These are phyloP conservation scores for Emys orbicularis DNA, from an alignment of 2,797 vertebrate genomes.

Conservation along the genomic window DNA sequence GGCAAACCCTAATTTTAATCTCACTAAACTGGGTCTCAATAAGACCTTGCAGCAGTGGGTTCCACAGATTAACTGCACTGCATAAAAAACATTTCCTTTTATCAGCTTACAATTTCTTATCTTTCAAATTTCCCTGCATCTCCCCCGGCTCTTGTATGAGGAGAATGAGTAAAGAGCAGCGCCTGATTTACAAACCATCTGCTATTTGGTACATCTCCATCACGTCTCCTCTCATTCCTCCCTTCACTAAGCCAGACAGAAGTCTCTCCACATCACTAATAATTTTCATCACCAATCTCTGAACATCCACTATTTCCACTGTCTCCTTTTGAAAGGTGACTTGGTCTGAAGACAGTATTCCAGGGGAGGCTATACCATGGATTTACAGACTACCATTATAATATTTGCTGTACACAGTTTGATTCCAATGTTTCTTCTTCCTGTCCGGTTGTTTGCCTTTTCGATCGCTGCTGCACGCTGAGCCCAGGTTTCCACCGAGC, in stretches of 20 bases:
- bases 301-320: background rate
- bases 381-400: background rate
- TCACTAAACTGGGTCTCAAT: background rate
- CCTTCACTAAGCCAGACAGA: no score
- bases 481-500: background rate
- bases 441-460: background rate
- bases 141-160: background rate
- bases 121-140: background rate
- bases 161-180: background rate
- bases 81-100: background rate
- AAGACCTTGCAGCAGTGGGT: background rate
- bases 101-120: background rate
- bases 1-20: background rate
- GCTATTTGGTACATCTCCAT: background rate
- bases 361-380: background rate
- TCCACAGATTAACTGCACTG: background rate
- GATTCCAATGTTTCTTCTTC: background rate
- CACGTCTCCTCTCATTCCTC: no score
- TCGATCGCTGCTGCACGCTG: background rate
- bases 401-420: background rate
- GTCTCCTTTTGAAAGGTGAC: background rate
- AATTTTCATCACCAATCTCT: accelerated
- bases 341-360: background rate
- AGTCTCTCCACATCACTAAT: background rate
- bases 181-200: background rate